phyloP scores from a whole-genome alignment of 2,113 vertebrate genomes.

The Melanerpes formicivorus region DNA sequence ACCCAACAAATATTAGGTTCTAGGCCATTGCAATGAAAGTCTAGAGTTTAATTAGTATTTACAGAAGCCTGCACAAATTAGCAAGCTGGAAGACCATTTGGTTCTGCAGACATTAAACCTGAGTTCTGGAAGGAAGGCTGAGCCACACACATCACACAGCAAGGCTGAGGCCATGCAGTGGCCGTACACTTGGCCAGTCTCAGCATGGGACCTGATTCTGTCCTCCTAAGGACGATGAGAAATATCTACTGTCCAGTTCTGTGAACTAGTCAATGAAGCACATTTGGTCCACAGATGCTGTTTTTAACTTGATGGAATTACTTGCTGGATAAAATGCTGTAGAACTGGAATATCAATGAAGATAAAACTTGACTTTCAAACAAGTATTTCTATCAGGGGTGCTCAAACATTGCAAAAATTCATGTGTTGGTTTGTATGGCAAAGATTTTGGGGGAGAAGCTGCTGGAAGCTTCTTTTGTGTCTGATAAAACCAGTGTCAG shows the following conservation, averaged over 20 bases:
- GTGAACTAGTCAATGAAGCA: not conserved
- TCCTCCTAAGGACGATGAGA: not conserved
- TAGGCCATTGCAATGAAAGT: not conserved
- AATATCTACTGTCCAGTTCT: not conserved
- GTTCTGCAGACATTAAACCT: not conserved
- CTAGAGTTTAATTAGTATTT: not conserved
- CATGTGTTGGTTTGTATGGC: rapidly evolving
- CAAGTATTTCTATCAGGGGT: not conserved
- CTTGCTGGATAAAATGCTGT: not conserved
- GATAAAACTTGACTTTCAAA: not conserved
- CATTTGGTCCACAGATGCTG: rapidly evolving
- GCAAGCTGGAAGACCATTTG: not conserved
- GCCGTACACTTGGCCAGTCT: not conserved
- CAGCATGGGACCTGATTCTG: rapidly evolving
- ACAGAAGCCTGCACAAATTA: not conserved
- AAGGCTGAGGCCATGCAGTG: rapidly evolving
- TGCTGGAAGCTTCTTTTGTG: not conserved
- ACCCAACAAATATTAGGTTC: not conserved
- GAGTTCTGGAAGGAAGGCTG: not conserved
- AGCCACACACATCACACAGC: rapidly evolving
- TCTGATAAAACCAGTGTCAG: not conserved
- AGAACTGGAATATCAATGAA: not conserved
- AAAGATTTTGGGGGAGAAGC: not conserved
- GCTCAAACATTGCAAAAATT: not conserved
- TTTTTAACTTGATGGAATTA: not conserved